Base-by-base conservation (phyloP, 1,140 invertebrate genomes). In the Pseudomyrmex concolor region DNA sequence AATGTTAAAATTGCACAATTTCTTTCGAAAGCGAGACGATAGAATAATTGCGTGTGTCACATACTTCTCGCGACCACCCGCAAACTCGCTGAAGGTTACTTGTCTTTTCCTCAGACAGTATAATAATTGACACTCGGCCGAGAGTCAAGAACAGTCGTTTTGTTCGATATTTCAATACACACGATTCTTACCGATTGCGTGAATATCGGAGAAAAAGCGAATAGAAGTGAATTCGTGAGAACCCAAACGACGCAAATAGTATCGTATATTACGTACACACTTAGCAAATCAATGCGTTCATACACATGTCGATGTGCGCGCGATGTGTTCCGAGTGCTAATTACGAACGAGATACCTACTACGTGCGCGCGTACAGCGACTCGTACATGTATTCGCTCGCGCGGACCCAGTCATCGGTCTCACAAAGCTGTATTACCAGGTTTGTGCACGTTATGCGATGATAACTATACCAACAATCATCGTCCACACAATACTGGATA, bases 321-420 rank as follows among this genome's bases (percentile, higher is more conserved):
- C 25, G 50, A 45, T 13, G 84, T 80, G 54, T 78, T n/a, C 55
- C 51, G 66, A 10, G 55, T 60, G 71, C 86, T 90, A 90, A 90
- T 90, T 90, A 90, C 82, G 55, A 83, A 77, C 71, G 54, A 80
- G 73, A 72, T 62, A 71, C 5, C 4, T 34, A 34, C 5, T 84
- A 60, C 76, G 73, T 68, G 51, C 57, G 73, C 64, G 51, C 57
- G 19, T 13, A 51, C 5, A 34, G 34, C 34, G 43, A 57, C 54
- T 45, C 17, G 55, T n/a, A 70, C 22, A 22, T 13, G 4, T 34
- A 34, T 34, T 34, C 45, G 62, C 22, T 13, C 13, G 62, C 22
- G 19, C 25, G 62, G 13, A n/a, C 45, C 4, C 34, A 13, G 15
- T 54, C 22, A n/a, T 25, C 73, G 48, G 34, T 15, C 9, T 9